Conservation (phyloP, 2,888 invertebrate species). For the Tenthredo notha region DNA sequence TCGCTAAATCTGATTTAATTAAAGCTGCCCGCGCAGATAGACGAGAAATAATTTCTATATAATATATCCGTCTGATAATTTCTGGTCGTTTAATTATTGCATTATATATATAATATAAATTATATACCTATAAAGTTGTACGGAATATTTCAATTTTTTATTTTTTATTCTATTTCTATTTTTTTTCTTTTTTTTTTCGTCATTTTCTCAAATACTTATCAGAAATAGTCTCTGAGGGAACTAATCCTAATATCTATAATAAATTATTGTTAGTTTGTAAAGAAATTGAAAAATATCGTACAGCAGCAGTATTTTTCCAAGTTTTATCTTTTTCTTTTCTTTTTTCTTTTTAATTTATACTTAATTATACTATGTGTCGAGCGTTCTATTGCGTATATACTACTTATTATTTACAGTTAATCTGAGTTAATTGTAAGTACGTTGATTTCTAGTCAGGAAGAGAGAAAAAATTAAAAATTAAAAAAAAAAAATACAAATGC, state of each 20-base stretch:
- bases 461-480: neutral
- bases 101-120: neutral
- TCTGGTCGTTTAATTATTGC: neutral
- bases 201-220: neutral
- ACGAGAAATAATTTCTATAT: neutral
- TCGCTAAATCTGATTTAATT: neutral
- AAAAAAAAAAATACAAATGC: conserved; percentile 42
- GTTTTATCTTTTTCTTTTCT: neutral
- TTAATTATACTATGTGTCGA: neutral
- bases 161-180: neutral
- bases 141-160: neutral
- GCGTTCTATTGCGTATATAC: conserved; percentile 7
- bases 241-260: conserved; percentile 1
- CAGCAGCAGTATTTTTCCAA: conserved; percentile 16
- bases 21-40: neutral
- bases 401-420: conserved; percentile 34
- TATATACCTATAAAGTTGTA: conserved; percentile 4
- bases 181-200: neutral
- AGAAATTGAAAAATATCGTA: conserved; percentile 11
- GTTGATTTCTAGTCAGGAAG: conserved; percentile 51
- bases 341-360: neutral
- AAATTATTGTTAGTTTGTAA: neutral
- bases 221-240: neutral
- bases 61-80: neutral
- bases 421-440: conserved; percentile 31